Conservation (phyloP, 2,113 vertebrate species). For the Zootoca vivipara region DNA sequence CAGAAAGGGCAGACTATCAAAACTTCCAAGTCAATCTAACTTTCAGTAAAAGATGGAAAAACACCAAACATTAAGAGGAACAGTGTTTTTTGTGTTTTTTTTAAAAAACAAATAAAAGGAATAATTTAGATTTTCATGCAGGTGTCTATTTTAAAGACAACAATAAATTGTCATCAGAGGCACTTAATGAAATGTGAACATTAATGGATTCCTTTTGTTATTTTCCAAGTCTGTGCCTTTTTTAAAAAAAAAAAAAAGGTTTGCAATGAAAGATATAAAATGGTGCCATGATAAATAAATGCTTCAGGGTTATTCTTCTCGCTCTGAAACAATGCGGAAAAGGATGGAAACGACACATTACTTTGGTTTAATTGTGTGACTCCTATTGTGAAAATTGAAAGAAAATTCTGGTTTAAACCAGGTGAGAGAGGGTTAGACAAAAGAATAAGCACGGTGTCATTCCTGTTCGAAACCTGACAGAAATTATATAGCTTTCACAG, state of each 20-base stretch:
- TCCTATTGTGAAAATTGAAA: constrained; percentile 4
- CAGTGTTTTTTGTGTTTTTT: background rate
- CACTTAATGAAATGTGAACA: background rate
- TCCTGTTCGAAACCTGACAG: background rate
- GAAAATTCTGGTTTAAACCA: background rate
- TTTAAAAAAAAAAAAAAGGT: background rate
- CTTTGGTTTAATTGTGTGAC: constrained; percentile 9
- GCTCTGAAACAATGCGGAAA: constrained; percentile 15
- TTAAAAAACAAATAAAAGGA: background rate
- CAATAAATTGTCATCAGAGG: background rate
- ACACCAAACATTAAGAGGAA: background rate
- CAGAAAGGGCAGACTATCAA: background rate
- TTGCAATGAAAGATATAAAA: background rate
- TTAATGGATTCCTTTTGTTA: background rate
- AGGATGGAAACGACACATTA: background rate
- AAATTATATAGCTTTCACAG: background rate
- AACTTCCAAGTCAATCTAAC: background rate
- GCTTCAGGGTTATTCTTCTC: background rate
- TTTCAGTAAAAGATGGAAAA: background rate
- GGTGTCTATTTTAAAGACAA: background rate
- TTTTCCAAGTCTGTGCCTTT: background rate
- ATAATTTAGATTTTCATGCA: background rate
- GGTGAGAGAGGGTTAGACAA: background rate
- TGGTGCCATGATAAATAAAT: background rate
- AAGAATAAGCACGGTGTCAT: background rate